Evolutionary conservation across 2,113 vertebrate genomes (phyloP), one percentile per base, ranked within the genome.

Genomic region (Misgurnus anguillicaudatus): DNA sequence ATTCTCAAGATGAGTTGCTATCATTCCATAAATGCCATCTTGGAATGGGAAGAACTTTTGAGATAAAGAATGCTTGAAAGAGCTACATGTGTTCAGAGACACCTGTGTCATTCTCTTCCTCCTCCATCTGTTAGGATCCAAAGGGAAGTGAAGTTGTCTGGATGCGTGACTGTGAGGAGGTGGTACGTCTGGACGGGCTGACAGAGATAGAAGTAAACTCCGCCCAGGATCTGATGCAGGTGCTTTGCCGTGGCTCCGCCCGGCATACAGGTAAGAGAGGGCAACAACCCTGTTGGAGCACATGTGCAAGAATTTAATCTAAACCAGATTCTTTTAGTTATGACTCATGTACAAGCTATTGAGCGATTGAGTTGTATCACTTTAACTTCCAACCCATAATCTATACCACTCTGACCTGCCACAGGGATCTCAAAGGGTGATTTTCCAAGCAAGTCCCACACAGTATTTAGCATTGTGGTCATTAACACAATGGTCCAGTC

Each of bases 151-250:
- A 89, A 53, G 75, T 85, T 47, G 75, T 75, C 51, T 81, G 88
- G 57, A 78, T 89, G 57, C 87, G 86, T 1, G 88, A 89, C 76
- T 82, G 76, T 13, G 87, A 88, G 58, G 85, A 87, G 38, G 41
- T 19, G 14, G 85, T 88, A 55, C 75, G 82, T 8, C 63, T 88
- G 38, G 87, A 87, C 36, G 87, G 87, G 21, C 53, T 89, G 75
- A 83, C 65, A 14, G 87, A 89, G 78, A 79, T 84, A 77, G 86
- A 88, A 53, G 87, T 88, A 17, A 45, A 51, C n/a, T 87, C 86
- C 0, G 39, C 79, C 36, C 83, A 88, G 48, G 75, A 75, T 31
- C 60, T 89, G 62, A 79, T 89, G 51, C 78, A 86, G 66, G 71
- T 83, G 51, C 87, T 86, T 69, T 72, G 80, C 41, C 68, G 77